Evolutionary conservation across 1,140 invertebrate genomes (phyloP).

Genomic region (Vanessa tameamea): DNA sequence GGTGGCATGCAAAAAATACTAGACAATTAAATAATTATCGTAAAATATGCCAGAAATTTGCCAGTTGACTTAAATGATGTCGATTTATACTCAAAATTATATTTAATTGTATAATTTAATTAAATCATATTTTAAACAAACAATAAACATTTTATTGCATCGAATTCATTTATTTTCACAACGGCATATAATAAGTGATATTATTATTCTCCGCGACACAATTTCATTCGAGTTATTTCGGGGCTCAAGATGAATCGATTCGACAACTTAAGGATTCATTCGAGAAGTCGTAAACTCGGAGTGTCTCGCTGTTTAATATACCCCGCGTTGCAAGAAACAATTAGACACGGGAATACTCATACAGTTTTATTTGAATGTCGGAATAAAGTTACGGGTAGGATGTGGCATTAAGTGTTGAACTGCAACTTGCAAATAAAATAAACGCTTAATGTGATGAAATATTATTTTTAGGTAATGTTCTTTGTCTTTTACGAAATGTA

Average conservation of each 20-base stretch:
- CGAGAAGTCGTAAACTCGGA: constrained; percentile 75
- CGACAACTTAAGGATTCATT: constrained; percentile 77
- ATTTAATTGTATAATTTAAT: no score
- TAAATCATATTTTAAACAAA: neutral
- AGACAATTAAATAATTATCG: no score
- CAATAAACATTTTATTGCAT: neutral
- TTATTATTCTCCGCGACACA: neutral
- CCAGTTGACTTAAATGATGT: no score
- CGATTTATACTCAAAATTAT: no score
- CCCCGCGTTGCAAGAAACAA: constrained; percentile 76
- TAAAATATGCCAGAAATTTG: no score
- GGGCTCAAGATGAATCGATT: constrained; percentile 67
- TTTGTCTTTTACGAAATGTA: no score
- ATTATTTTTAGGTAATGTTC: no score
- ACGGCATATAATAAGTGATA: neutral
- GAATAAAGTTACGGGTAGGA: constrained; percentile 44
- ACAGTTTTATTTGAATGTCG: constrained; percentile 41
- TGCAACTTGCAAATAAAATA: no score
- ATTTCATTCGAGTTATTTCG: constrained; percentile 56
- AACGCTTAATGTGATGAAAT: no score
- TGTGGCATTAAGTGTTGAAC: constrained; percentile 33
- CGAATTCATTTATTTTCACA: neutral
- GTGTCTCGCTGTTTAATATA: constrained; percentile 78
- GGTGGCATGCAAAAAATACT: no score
- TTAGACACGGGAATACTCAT: constrained; percentile 74